A percentile compares a stretch with the other conserved stretches of the same genome.
Conservation (phyloP, 1,140 invertebrate genomes). For the Listronotus bonariensis region DNA sequence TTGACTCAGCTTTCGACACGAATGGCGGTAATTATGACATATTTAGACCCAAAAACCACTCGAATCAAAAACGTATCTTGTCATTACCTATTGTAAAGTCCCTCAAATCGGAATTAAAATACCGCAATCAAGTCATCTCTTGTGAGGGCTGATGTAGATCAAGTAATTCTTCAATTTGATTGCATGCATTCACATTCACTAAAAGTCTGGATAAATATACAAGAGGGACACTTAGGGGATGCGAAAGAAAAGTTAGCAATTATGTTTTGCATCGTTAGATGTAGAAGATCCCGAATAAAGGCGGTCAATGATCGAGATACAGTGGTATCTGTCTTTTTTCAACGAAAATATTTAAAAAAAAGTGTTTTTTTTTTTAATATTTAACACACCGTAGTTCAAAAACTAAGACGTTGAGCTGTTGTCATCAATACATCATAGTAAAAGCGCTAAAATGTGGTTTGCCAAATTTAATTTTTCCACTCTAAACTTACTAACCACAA, state of each 20-base stretch:
- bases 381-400: too few relatives aligned
- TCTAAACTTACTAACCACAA: too few relatives aligned
- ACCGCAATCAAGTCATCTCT: conserved; percentile 24
- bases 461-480: too few relatives aligned
- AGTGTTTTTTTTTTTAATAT: too few relatives aligned
- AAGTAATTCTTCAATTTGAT: conserved; percentile 12
- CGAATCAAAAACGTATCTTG: conserved; percentile 22
- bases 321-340: neutral
- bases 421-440: too few relatives aligned
- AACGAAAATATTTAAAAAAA: too few relatives aligned
- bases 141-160: conserved; percentile 14
- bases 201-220: conserved; percentile 17
- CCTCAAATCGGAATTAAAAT: conserved; percentile 17
- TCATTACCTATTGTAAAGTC: conserved; percentile 6
- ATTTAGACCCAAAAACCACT: conserved; percentile 17
- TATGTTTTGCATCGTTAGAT: conserved; percentile 32
- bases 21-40: conserved; percentile 10
- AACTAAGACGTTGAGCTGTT: too few relatives aligned
- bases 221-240: conserved; percentile 6
- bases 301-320: conserved; percentile 19
- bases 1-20: neutral
- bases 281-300: conserved; percentile 20
- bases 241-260: conserved; percentile 20
- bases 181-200: neutral
- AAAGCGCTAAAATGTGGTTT: too few relatives aligned